Evolutionary conservation across 2,888 invertebrate genomes (phyloP).

Genomic region (Chelonus formosanus): DNA sequence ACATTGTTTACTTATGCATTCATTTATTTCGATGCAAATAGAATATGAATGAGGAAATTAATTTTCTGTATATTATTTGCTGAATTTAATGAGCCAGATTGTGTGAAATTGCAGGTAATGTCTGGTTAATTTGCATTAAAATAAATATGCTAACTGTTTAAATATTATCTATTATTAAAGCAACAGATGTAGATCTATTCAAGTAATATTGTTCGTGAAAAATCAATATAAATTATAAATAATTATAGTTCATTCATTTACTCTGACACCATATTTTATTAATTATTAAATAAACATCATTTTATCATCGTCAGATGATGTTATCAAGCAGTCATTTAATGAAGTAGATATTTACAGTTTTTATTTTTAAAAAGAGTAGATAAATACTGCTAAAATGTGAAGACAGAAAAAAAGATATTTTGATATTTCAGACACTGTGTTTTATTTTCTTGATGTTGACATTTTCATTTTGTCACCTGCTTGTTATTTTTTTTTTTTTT

Average conservation of each 20-base stretch:
- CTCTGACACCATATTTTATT: no score
- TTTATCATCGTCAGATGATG: no score
- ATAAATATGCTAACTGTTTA: constrained; percentile 4
- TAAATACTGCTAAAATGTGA: neutral
- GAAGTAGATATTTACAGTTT: neutral
- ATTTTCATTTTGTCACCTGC: constrained; percentile 56
- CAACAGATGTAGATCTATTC: no score
- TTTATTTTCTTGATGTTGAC: constrained; percentile 51
- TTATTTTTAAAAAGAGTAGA: neutral
- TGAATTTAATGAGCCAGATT: neutral
- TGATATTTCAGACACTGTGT: constrained; percentile 26
- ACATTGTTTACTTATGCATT: no score
- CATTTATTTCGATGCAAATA: no score
- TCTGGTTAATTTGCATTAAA: constrained; percentile 1
- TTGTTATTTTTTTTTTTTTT: constrained; percentile 41
- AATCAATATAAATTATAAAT: no score
- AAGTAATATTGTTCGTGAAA: no score
- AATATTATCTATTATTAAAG: neutral
- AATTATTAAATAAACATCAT: no score
- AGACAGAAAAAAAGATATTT: constrained; percentile 25
- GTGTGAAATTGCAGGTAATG: neutral
- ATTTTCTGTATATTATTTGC: constrained; percentile 6
- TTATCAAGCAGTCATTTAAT: neutral
- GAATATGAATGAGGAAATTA: neutral
- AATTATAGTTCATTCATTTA: no score